These are phyloP conservation scores for mouse (Mus musculus) DNA, from an alignment of 2,113 vertebrate genomes.

Conservation along the genomic window DNA sequence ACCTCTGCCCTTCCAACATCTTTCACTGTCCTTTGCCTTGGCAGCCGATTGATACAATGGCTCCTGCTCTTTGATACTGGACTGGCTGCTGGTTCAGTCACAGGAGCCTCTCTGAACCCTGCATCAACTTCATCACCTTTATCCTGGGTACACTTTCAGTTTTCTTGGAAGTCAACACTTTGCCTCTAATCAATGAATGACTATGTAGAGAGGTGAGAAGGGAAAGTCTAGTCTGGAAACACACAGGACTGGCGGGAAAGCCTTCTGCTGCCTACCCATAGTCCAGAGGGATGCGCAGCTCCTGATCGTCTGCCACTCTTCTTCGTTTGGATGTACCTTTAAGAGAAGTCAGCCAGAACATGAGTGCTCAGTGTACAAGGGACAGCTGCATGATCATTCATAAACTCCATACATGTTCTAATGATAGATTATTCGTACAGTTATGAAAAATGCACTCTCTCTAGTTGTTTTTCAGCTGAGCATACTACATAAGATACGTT, in stretches of 20 bases:
- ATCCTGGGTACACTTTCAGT: neutral
- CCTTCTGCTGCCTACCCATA: constrained; percentile 90
- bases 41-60: neutral
- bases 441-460: constrained; percentile 44
- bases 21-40: constrained; percentile 14
- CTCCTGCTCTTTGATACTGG: neutral
- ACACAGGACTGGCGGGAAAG: neutral
- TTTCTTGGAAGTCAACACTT: neutral
- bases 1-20: neutral
- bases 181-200: neutral
- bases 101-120: neutral
- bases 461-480: constrained; percentile 50
- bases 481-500: neutral
- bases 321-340: constrained; percentile 91
- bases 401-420: constrained; percentile 16
- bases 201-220: neutral
- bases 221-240: neutral
- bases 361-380: constrained; percentile 6
- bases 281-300: constrained; percentile 92
- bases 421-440: constrained; percentile 24
- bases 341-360: constrained; percentile 80
- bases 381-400: constrained; percentile 32
- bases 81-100: neutral
- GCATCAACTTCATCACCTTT: neutral
- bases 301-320: constrained; percentile 92